Evolutionary conservation across 1,140 invertebrate genomes (phyloP).

Genomic region (Ostrea denselamellosa): DNA sequence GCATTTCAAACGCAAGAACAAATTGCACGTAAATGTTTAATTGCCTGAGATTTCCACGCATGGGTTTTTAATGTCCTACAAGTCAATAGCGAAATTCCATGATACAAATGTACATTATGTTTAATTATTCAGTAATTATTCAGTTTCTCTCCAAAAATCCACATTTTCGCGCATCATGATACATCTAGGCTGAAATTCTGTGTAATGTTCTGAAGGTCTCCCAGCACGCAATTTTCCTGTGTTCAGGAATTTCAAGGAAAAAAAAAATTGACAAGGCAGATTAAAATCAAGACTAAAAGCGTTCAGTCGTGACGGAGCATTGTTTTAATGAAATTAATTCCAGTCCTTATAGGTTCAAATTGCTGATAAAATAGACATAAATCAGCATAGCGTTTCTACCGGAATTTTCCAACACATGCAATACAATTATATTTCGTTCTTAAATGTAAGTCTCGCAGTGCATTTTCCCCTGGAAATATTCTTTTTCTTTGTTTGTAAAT

Average conservation of each 20-base stretch:
- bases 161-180: too few relatives aligned
- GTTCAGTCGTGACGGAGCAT: neutral
- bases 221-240: neutral
- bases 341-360: neutral
- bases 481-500: too few relatives aligned
- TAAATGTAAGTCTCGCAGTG: neutral
- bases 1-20: too few relatives aligned
- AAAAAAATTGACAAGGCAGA: neutral
- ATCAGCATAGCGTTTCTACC: neutral
- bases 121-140: too few relatives aligned
- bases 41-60: too few relatives aligned
- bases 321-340: neutral
- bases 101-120: too few relatives aligned
- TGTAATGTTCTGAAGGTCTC: neutral
- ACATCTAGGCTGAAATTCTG: neutral
- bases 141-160: too few relatives aligned
- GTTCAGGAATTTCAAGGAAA: neutral
- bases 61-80: too few relatives aligned
- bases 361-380: conserved; percentile 21
- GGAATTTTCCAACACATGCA: neutral
- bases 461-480: too few relatives aligned
- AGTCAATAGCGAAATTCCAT: too few relatives aligned
- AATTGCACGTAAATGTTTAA: too few relatives aligned
- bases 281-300: conserved; percentile 17
- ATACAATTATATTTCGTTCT: neutral